A percentile compares a stretch with the other conserved stretches of the same genome.
Conservation (phyloP, 1,140 invertebrate genomes). For the Lepidotrigona ventralis region DNA sequence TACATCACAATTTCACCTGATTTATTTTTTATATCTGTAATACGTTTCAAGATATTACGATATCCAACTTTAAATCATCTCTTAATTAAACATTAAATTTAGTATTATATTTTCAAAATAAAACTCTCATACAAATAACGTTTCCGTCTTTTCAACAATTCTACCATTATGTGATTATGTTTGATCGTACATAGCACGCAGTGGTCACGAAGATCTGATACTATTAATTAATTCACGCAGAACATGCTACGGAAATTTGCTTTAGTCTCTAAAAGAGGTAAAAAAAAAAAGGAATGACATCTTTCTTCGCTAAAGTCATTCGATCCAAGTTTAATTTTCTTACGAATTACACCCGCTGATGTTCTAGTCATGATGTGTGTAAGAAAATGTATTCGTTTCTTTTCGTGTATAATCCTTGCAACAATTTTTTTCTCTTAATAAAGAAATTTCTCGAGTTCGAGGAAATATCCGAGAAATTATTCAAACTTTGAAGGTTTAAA, state of each 20-base stretch:
- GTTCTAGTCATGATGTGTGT: background rate
- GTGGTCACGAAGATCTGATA: background rate
- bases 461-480: no score
- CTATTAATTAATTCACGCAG: background rate
- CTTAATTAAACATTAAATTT: background rate
- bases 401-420: no score
- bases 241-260: slow-evolving; percentile 11
- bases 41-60: background rate
- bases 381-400: background rate
- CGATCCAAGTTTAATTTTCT: background rate
- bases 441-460: no score
- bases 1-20: background rate
- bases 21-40: background rate
- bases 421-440: no score
- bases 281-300: background rate
- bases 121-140: background rate
- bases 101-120: background rate
- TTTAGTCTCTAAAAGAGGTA: background rate
- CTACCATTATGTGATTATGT: background rate
- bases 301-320: background rate
- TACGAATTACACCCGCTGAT: background rate
- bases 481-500: no score
- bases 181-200: background rate
- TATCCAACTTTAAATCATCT: background rate
- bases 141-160: background rate